Percentiles rank a stretch among this genome's conserved stretches.
Conservation (phyloP, 2,113 vertebrate species). For the Anolis carolinensis region DNA sequence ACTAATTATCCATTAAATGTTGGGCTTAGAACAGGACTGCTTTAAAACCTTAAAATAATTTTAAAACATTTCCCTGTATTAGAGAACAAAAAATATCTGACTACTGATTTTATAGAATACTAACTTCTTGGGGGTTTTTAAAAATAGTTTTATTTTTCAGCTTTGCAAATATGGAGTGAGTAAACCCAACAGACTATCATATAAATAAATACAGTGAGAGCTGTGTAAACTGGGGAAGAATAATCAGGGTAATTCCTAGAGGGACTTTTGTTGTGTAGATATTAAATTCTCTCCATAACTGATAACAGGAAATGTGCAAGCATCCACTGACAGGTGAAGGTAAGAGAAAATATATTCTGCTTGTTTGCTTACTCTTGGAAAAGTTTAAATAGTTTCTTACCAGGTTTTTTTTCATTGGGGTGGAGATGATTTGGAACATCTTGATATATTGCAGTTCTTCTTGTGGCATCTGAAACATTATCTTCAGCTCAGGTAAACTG, state of each 20-base stretch:
- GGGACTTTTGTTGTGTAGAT: conserved; percentile 2
- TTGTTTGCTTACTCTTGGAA: conserved; percentile 52
- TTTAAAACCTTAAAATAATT: neutral
- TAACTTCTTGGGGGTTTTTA: neutral
- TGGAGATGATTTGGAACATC: conserved; percentile 52
- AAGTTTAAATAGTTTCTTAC: conserved; percentile 59
- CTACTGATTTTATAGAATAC: neutral
- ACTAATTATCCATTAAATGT: neutral
- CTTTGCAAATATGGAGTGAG: neutral
- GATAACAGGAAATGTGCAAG: conserved; percentile 15
- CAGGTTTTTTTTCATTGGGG: conserved; percentile 22
- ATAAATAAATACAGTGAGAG: conserved; percentile 30
- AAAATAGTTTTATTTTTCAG: neutral
- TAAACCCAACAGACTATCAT: neutral
- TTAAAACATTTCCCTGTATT: neutral
- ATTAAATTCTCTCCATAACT: conserved; percentile 4
- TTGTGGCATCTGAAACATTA: conserved; percentile 49
- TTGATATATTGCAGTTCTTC: conserved; percentile 49
- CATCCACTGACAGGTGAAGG: conserved; percentile 29
- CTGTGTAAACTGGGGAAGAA: conserved; percentile 21
- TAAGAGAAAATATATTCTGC: conserved; percentile 49
- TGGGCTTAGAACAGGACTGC: neutral
- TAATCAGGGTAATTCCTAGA: conserved; percentile 19
- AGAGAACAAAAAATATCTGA: neutral
- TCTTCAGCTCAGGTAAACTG: conserved; percentile 44